Percentiles rank a stretch among this genome's conserved stretches.
Evolutionary conservation across 2,113 vertebrate species (phyloP).

Genomic region (Onychostoma macrolepis): DNA sequence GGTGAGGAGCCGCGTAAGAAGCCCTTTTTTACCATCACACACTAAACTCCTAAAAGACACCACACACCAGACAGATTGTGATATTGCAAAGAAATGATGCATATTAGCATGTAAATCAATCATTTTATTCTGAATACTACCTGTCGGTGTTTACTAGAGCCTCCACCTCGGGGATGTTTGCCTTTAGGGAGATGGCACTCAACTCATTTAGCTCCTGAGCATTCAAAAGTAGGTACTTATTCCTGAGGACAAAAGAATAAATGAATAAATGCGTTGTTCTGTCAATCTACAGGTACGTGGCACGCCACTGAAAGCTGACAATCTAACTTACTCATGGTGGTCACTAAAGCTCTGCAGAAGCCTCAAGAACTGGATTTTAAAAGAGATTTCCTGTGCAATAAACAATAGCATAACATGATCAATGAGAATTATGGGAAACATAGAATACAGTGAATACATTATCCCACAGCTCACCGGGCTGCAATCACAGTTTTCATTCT

Average conservation of each 20-base stretch:
- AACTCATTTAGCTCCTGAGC: constrained; percentile 96
- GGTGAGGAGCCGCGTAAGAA: constrained; percentile 90
- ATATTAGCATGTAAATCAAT: background rate
- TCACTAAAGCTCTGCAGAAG: constrained; percentile 99
- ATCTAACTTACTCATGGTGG: constrained; percentile 92
- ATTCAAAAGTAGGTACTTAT: constrained; percentile 96
- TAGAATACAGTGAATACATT: background rate
- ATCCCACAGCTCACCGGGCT: constrained; percentile 85
- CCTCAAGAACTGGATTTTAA: constrained; percentile 98
- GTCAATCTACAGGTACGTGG: background rate
- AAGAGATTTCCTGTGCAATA: constrained; percentile 89
- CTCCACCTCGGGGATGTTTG: constrained; percentile 97
- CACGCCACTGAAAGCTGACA: background rate
- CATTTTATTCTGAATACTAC: constrained; percentile 65
- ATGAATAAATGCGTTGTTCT: background rate
- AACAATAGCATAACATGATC: background rate
- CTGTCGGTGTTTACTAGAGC: constrained; percentile 96
- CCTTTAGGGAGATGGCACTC: constrained; percentile 95
- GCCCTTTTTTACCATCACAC: constrained; percentile 95
- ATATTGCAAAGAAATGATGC: background rate
- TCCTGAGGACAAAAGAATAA: constrained; percentile 73
- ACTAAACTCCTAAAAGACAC: constrained; percentile 84
- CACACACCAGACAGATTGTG: background rate
- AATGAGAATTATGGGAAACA: background rate
- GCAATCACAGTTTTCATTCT: constrained; percentile 98